A percentile compares a stretch with the other conserved stretches of the same genome.
Evolutionary conservation across 2,113 vertebrate species (phyloP).

Genomic region (Panthera tigris): DNA sequence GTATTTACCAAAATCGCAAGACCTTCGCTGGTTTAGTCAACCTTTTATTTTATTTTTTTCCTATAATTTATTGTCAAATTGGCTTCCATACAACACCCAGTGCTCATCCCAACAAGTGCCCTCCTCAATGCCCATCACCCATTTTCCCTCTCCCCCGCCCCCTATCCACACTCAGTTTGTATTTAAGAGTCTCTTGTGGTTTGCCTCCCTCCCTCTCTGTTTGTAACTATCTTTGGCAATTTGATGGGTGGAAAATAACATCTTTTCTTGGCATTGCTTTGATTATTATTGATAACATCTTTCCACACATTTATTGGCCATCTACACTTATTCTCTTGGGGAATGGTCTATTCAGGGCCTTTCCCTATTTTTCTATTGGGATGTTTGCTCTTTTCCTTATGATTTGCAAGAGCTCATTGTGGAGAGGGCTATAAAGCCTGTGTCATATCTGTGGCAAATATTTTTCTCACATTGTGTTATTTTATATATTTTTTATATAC

Average conservation of each 20-base stretch:
- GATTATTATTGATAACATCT: not conserved
- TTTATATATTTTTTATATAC: not conserved
- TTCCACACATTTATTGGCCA: not conserved
- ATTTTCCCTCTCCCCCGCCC: no score
- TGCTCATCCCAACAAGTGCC: no score
- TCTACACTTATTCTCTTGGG: not conserved
- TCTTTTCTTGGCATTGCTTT: not conserved
- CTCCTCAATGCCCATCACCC: no score
- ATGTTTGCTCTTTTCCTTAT: conserved; percentile 27
- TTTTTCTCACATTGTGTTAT: not conserved
- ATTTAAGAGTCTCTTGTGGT: no score
- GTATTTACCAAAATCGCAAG: not conserved
- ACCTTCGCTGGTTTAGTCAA: not conserved
- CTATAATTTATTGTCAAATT: no score
- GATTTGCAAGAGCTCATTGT: not conserved
- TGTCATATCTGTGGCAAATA: not conserved
- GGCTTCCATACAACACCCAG: no score
- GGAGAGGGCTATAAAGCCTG: not conserved
- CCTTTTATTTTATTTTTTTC: not conserved
- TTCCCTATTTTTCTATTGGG: not conserved
- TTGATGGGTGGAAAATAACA: not conserved
- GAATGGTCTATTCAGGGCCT: not conserved
- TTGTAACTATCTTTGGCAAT: not conserved
- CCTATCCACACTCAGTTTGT: no score
- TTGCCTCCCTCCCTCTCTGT: no score